Conservation (phyloP, 2,888 invertebrate species). For the Drosophila rellima region DNA sequence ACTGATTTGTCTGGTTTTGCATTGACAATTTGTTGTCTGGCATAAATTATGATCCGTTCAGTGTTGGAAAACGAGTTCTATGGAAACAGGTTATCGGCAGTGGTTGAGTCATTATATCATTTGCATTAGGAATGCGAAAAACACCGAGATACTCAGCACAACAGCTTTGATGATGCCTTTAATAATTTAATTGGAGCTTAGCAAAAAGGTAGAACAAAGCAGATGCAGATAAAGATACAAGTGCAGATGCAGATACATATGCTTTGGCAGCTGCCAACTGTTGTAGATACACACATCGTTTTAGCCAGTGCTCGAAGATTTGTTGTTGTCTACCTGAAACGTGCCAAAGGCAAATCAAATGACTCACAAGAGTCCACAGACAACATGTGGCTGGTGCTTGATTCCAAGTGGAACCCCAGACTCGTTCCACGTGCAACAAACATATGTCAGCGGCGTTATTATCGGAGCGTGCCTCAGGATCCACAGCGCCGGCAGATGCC, state of each 20-base stretch:
- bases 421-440: constrained; percentile 50
- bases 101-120: constrained; percentile 56
- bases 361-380: constrained; percentile 30
- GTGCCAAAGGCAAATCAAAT: constrained; percentile 50
- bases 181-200: constrained; percentile 16
- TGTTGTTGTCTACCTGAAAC: constrained; percentile 41
- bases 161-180: constrained; percentile 9
- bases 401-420: constrained; percentile 11
- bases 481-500: constrained; percentile 48
- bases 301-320: background rate
- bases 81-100: constrained; percentile 40
- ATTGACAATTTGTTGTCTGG: constrained; percentile 35
- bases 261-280: constrained; percentile 13
- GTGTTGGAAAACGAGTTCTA: constrained; percentile 34
- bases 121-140: constrained; percentile 41
- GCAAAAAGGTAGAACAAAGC: background rate
- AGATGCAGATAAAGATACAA: constrained; percentile 12
- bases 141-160: constrained; percentile 2
- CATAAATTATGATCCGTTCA: constrained; percentile 44
- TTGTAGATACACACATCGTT: constrained; percentile 4
- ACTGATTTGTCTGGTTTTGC: constrained; percentile 25
- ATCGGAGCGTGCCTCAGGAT: constrained; percentile 48
- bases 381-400: constrained; percentile 44
- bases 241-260: constrained; percentile 10
- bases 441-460: constrained; percentile 56